phyloP scores from a whole-genome alignment of 1,140 invertebrate species.

The Bombus confusus region DNA sequence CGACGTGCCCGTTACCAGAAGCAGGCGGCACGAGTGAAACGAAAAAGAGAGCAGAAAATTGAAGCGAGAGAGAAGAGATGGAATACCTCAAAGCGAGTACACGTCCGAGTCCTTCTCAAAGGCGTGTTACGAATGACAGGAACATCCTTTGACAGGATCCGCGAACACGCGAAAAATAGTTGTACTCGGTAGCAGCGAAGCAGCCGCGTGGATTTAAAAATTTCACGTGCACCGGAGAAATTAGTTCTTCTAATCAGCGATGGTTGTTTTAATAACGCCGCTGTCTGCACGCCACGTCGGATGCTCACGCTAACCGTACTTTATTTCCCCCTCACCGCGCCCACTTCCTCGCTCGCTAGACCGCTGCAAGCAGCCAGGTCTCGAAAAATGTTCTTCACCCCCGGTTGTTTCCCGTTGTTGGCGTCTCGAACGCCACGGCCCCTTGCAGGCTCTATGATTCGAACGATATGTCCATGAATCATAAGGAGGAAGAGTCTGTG shows the following conservation, averaged over 20 bases:
- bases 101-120: slow-evolving; percentile 39
- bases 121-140: slow-evolving; percentile 28
- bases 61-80: background rate
- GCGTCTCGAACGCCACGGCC: background rate
- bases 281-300: slow-evolving; percentile 29
- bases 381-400: background rate
- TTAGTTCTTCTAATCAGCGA: slow-evolving; percentile 65
- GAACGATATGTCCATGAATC: slow-evolving; percentile 64
- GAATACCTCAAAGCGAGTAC: slow-evolving; percentile 23
- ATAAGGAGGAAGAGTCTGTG: slow-evolving; percentile 30
- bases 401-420: slow-evolving; percentile 4
- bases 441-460: slow-evolving; percentile 46
- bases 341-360: slow-evolving; percentile 24
- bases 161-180: slow-evolving; percentile 18
- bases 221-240: slow-evolving; percentile 58
- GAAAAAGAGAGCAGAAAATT: background rate
- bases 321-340: slow-evolving; percentile 51
- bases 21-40: background rate
- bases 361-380: background rate
- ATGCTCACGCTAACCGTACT: slow-evolving; percentile 46
- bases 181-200: background rate
- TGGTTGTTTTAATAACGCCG: slow-evolving; percentile 58
- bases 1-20: background rate
- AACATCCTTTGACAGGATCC: slow-evolving; percentile 38
- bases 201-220: slow-evolving; percentile 54